phyloP scores from a whole-genome alignment of 1,140 invertebrate species.

The Bombus picipes region DNA sequence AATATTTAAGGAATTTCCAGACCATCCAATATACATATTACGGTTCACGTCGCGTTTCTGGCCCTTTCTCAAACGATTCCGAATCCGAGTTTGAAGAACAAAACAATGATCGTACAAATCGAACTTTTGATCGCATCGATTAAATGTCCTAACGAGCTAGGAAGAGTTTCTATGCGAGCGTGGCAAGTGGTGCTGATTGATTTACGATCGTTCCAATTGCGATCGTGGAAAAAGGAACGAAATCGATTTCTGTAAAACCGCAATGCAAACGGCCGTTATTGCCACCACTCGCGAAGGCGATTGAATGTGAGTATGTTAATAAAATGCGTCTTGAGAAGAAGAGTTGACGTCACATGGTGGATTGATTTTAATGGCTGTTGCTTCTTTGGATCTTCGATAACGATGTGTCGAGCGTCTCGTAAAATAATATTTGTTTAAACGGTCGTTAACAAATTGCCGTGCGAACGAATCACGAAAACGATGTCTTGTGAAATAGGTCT shows the following conservation, averaged over 20 bases:
- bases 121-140: background rate
- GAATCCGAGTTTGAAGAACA: background rate
- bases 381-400: background rate
- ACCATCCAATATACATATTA: background rate
- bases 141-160: background rate
- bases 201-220: constrained; percentile 1
- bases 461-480: background rate
- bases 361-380: background rate
- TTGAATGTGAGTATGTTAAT: constrained; percentile 4
- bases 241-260: constrained; percentile 5
- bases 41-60: background rate
- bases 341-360: background rate
- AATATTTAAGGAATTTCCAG: background rate
- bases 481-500: background rate
- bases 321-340: background rate
- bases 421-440: background rate
- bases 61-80: background rate
- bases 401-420: background rate
- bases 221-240: background rate
- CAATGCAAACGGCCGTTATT: background rate
- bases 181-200: background rate
- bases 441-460: background rate
- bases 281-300: background rate
- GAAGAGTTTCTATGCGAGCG: background rate
- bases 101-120: background rate